Conservation (phyloP, 1,140 invertebrate species). For the Batillaria attramentaria region DNA sequence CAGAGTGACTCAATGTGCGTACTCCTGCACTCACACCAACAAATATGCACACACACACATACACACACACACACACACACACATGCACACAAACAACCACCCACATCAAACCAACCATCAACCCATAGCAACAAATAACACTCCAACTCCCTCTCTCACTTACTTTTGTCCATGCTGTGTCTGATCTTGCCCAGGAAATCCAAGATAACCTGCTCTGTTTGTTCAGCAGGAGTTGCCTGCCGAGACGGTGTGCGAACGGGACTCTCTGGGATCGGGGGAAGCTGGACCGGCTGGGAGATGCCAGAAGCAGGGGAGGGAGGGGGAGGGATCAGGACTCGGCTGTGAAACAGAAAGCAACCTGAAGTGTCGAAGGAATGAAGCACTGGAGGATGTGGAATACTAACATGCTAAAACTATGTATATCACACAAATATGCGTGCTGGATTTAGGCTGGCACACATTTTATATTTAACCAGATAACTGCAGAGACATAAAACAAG, state of each 20-base stretch:
- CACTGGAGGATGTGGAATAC: not conserved
- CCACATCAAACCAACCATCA: not conserved
- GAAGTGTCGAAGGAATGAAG: not conserved
- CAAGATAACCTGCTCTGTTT: constrained; percentile 52
- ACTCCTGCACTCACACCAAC: not conserved
- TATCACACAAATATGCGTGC: not conserved
- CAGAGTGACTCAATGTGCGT: not conserved
- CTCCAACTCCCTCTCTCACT: too few species aligned
- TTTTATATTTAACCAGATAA: not conserved
- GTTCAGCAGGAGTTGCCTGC: constrained; percentile 41
- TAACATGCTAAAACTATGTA: not conserved
- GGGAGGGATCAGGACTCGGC: constrained; percentile 60
- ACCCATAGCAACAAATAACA: not conserved
- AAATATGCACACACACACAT: not conserved
- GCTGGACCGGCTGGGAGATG: constrained; percentile 18
- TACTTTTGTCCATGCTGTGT: constrained; percentile 58
- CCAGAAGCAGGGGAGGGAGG: constrained; percentile 54
- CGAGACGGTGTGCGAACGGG: constrained; percentile 46
- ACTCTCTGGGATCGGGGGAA: constrained; percentile 36
- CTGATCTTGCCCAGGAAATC: constrained; percentile 57
- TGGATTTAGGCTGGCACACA: not conserved
- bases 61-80: constrained; percentile 8
- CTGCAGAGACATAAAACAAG: too few species aligned
- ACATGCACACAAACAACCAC: not conserved
- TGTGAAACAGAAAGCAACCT: constrained; percentile 31